These are phyloP conservation scores for Apaloderma vittatum DNA, from an alignment of 2,113 vertebrate genomes.

Conservation along the genomic window DNA sequence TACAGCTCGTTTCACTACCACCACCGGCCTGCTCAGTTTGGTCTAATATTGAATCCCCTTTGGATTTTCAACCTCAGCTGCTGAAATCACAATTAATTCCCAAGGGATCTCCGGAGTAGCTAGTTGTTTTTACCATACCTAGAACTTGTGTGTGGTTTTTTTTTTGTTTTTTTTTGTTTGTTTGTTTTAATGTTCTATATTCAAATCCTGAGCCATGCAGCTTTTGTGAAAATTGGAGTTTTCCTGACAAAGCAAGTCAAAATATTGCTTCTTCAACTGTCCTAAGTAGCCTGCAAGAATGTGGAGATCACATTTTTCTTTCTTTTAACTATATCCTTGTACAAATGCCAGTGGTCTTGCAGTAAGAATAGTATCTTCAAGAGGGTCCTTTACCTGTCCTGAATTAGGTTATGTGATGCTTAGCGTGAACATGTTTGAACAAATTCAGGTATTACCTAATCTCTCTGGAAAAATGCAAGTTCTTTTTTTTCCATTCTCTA, in stretches of 20 bases:
- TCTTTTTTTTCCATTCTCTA: background rate
- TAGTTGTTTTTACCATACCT: background rate
- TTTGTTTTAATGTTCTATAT: no score
- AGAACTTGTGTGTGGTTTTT: no score
- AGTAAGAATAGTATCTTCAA: background rate
- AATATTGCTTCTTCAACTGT: background rate
- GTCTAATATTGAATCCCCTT: background rate
- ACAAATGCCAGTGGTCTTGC: background rate
- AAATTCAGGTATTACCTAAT: background rate
- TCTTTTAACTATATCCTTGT: background rate
- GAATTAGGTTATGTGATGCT: background rate
- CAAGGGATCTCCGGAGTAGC: background rate
- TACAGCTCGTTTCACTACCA: background rate
- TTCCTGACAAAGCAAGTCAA: background rate
- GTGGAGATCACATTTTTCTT: background rate
- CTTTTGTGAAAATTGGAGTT: background rate
- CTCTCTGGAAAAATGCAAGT: background rate
- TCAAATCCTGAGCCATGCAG: background rate
- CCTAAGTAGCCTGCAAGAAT: background rate
- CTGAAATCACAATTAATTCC: background rate
- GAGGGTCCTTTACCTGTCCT: background rate
- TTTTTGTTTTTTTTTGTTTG: no score
- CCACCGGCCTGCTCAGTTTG: background rate
- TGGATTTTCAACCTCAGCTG: background rate
- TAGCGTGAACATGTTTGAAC: background rate